Percentiles rank a stretch among this genome's conserved stretches.
These are phyloP conservation scores for Alloplasta piceator DNA, from an alignment of 2,888 invertebrate genomes.

Conservation along the genomic window DNA sequence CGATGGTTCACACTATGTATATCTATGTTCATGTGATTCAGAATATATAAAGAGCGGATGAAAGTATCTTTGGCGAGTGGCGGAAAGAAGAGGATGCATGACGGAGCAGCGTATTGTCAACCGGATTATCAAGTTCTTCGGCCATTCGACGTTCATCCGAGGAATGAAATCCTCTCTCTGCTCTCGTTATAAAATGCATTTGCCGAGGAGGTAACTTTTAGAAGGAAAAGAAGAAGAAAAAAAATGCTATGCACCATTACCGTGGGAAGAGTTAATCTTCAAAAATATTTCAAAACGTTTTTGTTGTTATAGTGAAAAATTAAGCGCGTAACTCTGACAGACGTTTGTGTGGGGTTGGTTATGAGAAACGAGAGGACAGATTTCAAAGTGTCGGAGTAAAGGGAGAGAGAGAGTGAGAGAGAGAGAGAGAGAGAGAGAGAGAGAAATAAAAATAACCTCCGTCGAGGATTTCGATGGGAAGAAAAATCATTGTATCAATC, in stretches of 20 bases:
- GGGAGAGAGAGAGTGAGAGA: too few relatives aligned
- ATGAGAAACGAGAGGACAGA: not conserved
- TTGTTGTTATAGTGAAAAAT: conserved; percentile 17
- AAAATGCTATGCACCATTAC: conserved; percentile 11
- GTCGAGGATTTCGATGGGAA: conserved; percentile 35
- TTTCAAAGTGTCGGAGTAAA: not conserved
- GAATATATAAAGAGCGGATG: conserved; percentile 26
- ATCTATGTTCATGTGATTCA: conserved; percentile 8
- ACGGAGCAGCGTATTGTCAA: conserved; percentile 46
- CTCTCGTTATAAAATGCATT: not conserved
- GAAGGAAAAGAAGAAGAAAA: not conserved
- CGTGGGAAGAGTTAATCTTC: conserved; percentile 23
- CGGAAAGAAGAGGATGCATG: conserved; percentile 6
- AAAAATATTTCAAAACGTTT: conserved; percentile 9
- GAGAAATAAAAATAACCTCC: not conserved
- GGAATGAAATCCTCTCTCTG: conserved; percentile 1
- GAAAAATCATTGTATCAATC: conserved; percentile 47
- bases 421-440: too few relatives aligned
- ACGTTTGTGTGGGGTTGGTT: too few relatives aligned
- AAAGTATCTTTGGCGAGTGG: conserved; percentile 30
- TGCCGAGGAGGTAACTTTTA: not conserved
- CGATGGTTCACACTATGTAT: conserved; percentile 12
- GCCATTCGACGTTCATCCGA: conserved; percentile 7
- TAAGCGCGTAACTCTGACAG: too few relatives aligned
- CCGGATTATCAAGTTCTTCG: conserved; percentile 50